These are phyloP conservation scores for Dicyrtoma fusca DNA, from an alignment of 2,888 invertebrate species.

Conservation along the genomic window DNA sequence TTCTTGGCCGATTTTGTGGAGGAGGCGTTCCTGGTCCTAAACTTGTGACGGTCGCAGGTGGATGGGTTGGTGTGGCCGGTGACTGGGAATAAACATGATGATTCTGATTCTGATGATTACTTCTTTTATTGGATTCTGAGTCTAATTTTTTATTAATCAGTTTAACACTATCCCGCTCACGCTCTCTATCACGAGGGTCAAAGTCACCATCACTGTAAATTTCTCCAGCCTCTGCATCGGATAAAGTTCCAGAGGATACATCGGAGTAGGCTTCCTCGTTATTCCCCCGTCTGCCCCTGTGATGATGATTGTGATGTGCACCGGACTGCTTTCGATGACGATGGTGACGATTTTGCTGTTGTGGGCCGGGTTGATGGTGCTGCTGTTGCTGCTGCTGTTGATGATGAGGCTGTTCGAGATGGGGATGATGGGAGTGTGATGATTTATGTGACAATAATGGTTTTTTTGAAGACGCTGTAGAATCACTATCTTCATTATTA, in stretches of 20 bases:
- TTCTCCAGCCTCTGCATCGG: slow-evolving; percentile 87
- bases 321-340: no score
- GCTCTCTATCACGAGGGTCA: no score
- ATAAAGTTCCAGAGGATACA: slow-evolving; percentile 89
- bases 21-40: no score
- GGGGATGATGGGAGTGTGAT: not conserved
- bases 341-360: not conserved
- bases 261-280: slow-evolving; percentile 85
- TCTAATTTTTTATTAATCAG: not conserved
- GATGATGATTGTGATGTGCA: no score
- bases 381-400: not conserved
- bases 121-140: not conserved
- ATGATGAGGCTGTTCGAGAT: not conserved
- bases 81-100: no score
- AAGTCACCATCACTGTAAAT: slow-evolving; percentile 71
- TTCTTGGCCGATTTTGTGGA: not conserved
- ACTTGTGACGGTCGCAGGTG: not conserved
- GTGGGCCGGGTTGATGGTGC: not conserved
- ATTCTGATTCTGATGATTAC: not conserved
- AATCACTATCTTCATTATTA: no score
- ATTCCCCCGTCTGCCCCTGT: slow-evolving; percentile 1
- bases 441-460: not conserved
- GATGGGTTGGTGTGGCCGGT: not conserved
- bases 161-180: slow-evolving; percentile 4
- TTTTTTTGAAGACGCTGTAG: not conserved